Evolutionary conservation across 30 jellyfish, hydroid and myxozoan genomes (phyloP).

Genomic region (Catostylus mosaicus): DNA sequence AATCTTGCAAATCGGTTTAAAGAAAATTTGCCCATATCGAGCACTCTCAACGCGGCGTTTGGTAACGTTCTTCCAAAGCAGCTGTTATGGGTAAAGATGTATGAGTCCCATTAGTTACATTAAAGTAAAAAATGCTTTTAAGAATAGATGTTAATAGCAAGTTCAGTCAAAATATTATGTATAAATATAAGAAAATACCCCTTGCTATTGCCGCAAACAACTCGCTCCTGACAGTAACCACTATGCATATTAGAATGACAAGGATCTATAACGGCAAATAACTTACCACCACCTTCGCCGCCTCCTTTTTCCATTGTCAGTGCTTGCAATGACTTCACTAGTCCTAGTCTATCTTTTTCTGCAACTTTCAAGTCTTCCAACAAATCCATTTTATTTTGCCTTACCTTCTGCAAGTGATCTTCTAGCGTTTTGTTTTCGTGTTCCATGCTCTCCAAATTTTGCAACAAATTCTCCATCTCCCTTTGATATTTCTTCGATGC

Average conservation of each 20-base stretch:
- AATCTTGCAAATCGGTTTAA: too few relatives aligned
- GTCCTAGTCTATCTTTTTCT: constrained; percentile 90
- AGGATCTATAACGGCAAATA: not conserved
- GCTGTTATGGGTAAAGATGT: too few relatives aligned
- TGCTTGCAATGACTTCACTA: constrained; percentile 82
- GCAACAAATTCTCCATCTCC: constrained; percentile 86
- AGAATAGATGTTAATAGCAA: too few relatives aligned
- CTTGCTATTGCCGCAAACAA: too few relatives aligned
- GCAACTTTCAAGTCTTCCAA: constrained; percentile 88
- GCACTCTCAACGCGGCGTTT: too few relatives aligned
- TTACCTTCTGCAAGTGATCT: constrained; percentile 79
- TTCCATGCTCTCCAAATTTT: constrained; percentile 82
- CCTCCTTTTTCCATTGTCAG: constrained; percentile 70
- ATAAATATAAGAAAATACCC: too few relatives aligned
- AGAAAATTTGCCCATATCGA: too few relatives aligned
- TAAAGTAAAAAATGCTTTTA: too few relatives aligned
- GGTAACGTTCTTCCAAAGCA: too few relatives aligned
- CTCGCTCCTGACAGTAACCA: not conserved
- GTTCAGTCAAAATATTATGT: too few relatives aligned
- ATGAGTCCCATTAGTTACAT: too few relatives aligned
- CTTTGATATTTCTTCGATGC: constrained; percentile 69
- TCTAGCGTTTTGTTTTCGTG: constrained; percentile 93
- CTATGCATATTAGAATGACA: too few relatives aligned
- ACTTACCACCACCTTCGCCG: constrained; percentile 50
- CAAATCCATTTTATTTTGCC: constrained; percentile 91